phyloP scores from a whole-genome alignment of 2,113 vertebrate species.

The Rhombomys opimus region DNA sequence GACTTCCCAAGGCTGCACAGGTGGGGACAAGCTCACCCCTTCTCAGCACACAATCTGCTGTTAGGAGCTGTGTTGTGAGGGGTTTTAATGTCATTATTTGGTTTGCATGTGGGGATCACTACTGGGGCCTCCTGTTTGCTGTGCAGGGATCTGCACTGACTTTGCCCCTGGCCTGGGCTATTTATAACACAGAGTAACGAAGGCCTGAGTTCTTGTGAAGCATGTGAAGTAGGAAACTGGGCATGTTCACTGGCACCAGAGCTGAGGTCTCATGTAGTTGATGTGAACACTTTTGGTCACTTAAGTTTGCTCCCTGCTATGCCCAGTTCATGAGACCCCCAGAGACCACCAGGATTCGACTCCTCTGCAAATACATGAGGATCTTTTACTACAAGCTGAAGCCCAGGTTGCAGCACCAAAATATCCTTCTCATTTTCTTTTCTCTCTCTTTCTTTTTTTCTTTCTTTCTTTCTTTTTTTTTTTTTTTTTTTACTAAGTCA shows the following conservation, averaged over 20 bases:
- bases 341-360: too few relatives aligned
- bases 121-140: neutral
- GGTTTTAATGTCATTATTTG: neutral
- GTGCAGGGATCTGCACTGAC: neutral
- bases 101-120: neutral
- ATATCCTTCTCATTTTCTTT: too few relatives aligned
- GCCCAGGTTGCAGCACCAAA: too few relatives aligned
- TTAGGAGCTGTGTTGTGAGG: neutral
- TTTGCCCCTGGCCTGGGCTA: neutral
- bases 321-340: too few relatives aligned
- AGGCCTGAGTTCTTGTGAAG: neutral
- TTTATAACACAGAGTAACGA: neutral
- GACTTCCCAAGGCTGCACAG: neutral
- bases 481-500: too few relatives aligned
- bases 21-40: neutral
- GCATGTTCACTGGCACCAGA: neutral
- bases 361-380: too few relatives aligned
- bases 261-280: neutral
- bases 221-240: neutral
- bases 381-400: too few relatives aligned
- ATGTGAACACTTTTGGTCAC: neutral
- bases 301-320: neutral
- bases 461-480: too few relatives aligned
- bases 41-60: neutral
- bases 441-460: too few relatives aligned